Base-by-base conservation (phyloP, 2,797 vertebrate genomes). In the Buceros bicornis region DNA sequence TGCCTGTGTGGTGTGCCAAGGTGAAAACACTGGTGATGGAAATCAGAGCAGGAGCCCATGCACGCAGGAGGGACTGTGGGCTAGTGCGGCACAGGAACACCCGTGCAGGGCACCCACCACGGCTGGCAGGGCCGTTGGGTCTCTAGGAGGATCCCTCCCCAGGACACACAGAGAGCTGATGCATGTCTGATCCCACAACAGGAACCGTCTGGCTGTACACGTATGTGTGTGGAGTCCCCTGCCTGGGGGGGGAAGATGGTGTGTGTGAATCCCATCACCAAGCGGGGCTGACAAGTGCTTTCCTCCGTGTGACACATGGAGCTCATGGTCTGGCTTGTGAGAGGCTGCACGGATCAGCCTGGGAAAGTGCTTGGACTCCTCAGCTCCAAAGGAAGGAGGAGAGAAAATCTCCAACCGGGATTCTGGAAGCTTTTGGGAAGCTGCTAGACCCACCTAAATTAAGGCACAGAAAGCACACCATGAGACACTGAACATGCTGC, bases 231-330 rank as follows among this genome's bases (percentile, higher is more conserved):
- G 1, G 12, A 79, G 31, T 16, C 13, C 51, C 40, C 26, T 56
- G 48, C 11, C 31, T 24, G n/a, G 10, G 14, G 37, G 11, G 31
- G 21, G 48, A 77, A 53, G 43, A 10, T n/a, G 31, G 2, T 2
- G 3, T 10, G 19, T 24, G 22, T 33, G 53, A 53, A 61, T 47
- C 16, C 57, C 61, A 16, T 13, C 11, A 33, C 4, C 26, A 77
- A 79, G n/a, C 0, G 8, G n/a, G 6, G 19, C 20, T 65, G 53
- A 11, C 0, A 0, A 6, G 14, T 57, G 19, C 11, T 43, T 70
- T 91, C 26, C 15, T 65, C 40, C 29, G 28, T 11, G 4, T 3
- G n/a, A 48, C 11, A 57, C 12, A 9, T 53, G 53, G 33, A 53
- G 26, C 33, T 78, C 5, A 2, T 4, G n/a, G 35, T 16, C 48